Base-by-base conservation (phyloP, 1,140 invertebrate genomes). In the Saccostrea cuccullata region DNA sequence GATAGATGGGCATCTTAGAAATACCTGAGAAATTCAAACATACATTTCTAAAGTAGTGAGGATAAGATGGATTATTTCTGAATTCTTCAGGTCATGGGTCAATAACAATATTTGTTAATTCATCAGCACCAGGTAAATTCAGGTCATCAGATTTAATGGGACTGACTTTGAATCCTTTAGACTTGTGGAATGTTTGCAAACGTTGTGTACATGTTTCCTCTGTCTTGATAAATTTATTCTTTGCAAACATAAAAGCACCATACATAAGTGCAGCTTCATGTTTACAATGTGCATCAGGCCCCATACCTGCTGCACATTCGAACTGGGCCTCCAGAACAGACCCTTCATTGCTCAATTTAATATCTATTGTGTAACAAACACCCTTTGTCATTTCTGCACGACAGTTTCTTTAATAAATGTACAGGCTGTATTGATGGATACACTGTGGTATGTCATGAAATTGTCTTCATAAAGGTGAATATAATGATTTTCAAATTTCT, bases 131-230 rank as follows among this genome's bases (percentile, higher is more conserved):
- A 47, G 47, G 30, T 55, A 84, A 87, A 70, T 60, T 87, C 47
- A 64, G 82, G 55, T 82, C 73, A n/a, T 77, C 47, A 82, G 17
- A 87, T 83, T 89, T 89, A 9, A 91, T 56, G 20, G 87, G 90
- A 77, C 89, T 90, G 5, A 86, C 90, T 11, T 64, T 20, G 82
- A 86, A 88, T 26, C 70, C 56, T 55, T 87, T 89, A 17, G 26
- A 55, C 58, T 87, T 67, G 64, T 91, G 87, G 85, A 91, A 91
- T 36, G 73, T 86, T 55, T 90, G 89, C 11, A 90, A 56, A 84
- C 84, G 82, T 82, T 85, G 73, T 26, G 89, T 91, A 55, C 90
- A 91, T n/a, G 47, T 47, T 47, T 47, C 47, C 47, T 47, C 47
- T 6, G 47, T 47, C 47, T 47, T 47, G 47, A 47, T 89, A 89